These are phyloP conservation scores for Drosophila parabipectinata DNA, from an alignment of 1,140 invertebrate species.

Conservation along the genomic window DNA sequence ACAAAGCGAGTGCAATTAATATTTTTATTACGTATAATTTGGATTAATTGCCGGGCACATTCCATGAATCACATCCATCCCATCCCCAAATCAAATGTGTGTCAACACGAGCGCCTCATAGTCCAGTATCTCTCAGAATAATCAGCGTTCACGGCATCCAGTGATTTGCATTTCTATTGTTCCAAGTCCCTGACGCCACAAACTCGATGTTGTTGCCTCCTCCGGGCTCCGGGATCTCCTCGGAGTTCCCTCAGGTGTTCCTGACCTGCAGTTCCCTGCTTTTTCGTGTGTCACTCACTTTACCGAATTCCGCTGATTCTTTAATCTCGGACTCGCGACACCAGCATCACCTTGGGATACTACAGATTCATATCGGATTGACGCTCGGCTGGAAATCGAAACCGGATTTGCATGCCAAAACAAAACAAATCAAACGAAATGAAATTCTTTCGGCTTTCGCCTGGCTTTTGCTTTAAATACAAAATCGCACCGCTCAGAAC, in stretches of 20 bases:
- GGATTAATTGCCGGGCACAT: conserved; percentile 64
- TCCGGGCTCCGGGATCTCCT: conserved; percentile 1
- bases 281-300: conserved; percentile 71
- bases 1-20: conserved; percentile 69
- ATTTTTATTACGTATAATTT: conserved; percentile 65
- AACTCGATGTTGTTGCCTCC: conserved; percentile 39
- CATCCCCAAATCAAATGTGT: conserved; percentile 60
- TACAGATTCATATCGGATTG: conserved; percentile 36
- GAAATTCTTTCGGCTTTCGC: conserved; percentile 61
- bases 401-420: conserved; percentile 62
- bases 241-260: conserved; percentile 32
- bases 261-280: conserved; percentile 39
- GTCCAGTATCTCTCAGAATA: conserved; percentile 29
- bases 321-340: not conserved
- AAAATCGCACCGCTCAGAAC: conserved; percentile 69
- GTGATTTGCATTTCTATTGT: conserved; percentile 67
- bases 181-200: conserved; percentile 47
- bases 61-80: conserved; percentile 34
- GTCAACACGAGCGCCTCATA: conserved; percentile 57
- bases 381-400: conserved; percentile 63
- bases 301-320: conserved; percentile 21
- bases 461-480: conserved; percentile 70
- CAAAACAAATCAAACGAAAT: conserved; percentile 47
- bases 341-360: conserved; percentile 26
- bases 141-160: conserved; percentile 7